Conservation (phyloP, 1,140 invertebrate species). For the Liolophura sinensis region DNA sequence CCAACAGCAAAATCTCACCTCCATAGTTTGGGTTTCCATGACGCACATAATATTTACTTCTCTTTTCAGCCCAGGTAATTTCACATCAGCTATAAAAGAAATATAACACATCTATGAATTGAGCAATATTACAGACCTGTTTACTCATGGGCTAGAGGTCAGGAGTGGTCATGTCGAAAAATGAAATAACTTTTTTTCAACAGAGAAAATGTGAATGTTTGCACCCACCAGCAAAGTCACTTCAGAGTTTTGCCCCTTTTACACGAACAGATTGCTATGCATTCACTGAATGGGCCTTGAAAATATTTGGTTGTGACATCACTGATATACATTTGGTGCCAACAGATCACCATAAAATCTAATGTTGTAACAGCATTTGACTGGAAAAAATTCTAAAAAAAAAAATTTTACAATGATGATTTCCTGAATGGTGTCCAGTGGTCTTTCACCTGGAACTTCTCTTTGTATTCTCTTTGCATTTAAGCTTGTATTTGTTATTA, state of each 20-base stretch:
- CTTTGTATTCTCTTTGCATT: neutral
- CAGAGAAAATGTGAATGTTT: too few relatives aligned
- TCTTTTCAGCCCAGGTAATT: conserved; percentile 66
- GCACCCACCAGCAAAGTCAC: too few relatives aligned
- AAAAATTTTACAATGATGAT: neutral
- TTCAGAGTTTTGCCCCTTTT: too few relatives aligned
- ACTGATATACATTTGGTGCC: too few relatives aligned
- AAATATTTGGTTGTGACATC: too few relatives aligned
- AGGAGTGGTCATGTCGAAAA: neutral
- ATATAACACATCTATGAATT: neutral
- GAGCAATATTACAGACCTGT: neutral
- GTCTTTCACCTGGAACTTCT: too few relatives aligned
- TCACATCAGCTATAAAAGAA: conserved; percentile 62
- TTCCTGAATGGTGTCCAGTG: too few relatives aligned
- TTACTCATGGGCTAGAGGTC: neutral
- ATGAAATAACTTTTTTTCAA: neutral
- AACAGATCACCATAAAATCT: too few relatives aligned
- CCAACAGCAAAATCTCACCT: conserved; percentile 50
- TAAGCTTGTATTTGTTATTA: too few relatives aligned
- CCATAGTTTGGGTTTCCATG: conserved; percentile 70
- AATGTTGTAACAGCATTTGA: too few relatives aligned
- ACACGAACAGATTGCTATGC: too few relatives aligned
- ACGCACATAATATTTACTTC: conserved; percentile 69
- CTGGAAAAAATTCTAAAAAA: neutral
- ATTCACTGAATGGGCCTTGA: too few relatives aligned